Base-by-base conservation (phyloP, 2,113 vertebrate genomes). In the Riparia riparia region DNA sequence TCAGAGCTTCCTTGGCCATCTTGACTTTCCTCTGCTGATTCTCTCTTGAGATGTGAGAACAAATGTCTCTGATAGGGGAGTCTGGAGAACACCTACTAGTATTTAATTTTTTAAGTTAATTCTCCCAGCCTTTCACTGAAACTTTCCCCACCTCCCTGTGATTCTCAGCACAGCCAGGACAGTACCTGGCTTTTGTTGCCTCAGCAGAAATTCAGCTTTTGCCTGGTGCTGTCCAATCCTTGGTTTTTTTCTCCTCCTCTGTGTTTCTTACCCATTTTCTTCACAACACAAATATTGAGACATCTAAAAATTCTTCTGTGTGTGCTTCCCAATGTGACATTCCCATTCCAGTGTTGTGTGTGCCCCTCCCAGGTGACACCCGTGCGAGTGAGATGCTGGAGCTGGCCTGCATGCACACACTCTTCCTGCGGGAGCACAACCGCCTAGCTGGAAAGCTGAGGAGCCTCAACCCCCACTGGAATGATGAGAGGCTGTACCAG, bases 381-480 rank as follows among this genome's bases (percentile, higher is more conserved):
- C 97, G 98, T 96, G 98, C 98, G 4, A 99, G 97, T 4, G 99
- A 99, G 90, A 99, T 99, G 92, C 97, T 99, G 82, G 99, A 98
- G 22, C 97, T 99, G 98, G 97, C 97, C 0, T 98, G 98, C 10
- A 91, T 99, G 83, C 99, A 99, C 85, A 99, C 98, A 0, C 96
- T 99, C 56, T 99, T 99, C 26, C 4, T 99, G 89, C 93, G 98
- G 72, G 99, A 99, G 72, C 99, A 99, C 98, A 99, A 99, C 97
- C 95, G 98, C 34, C 96, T 99, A 97, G 98, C 98, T 6, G 90
- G 74, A 1, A 96, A 96, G 82, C 98, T 99, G 84, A 98, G 96
- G 81, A 66, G 56, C 18, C 85, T 99, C 47, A 99, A 99, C 86
- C 98, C 98, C 17, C 95, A 72, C 53, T 99, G 98, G 99, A 96